Percentiles rank a stretch among this genome's conserved stretches.
Evolutionary conservation across 2,888 invertebrate species (phyloP).

Genomic region (Anticlea derivata): DNA sequence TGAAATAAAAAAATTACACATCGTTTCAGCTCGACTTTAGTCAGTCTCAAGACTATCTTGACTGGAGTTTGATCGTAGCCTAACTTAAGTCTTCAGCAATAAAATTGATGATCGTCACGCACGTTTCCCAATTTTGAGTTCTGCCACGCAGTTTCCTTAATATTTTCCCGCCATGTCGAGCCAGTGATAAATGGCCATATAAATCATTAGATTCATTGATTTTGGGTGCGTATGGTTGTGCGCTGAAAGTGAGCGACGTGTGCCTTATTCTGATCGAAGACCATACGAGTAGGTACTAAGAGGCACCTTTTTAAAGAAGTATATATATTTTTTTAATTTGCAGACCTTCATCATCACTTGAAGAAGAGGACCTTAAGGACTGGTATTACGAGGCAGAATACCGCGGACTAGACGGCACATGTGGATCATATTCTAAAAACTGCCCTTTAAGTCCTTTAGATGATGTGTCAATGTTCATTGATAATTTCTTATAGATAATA

Average conservation of each 20-base stretch:
- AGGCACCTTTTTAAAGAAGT: too few relatives aligned
- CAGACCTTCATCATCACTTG: constrained; percentile 85
- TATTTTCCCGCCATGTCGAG: constrained; percentile 13
- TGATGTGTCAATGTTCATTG: constrained; percentile 70
- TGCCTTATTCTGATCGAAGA: constrained; percentile 5
- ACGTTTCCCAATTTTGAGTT: constrained; percentile 22
- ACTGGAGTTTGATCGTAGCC: too few relatives aligned
- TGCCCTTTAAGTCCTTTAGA: constrained; percentile 84
- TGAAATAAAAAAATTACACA: too few relatives aligned
- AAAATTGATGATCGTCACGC: constrained; percentile 18
- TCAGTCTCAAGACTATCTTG: too few relatives aligned
- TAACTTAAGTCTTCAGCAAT: background rate
- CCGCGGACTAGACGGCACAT: constrained; percentile 74
- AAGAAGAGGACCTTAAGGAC: constrained; percentile 78
- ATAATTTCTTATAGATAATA: constrained; percentile 7
- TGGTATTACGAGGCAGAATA: constrained; percentile 84
- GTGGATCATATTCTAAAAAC: constrained; percentile 70
- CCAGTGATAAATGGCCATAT: constrained; percentile 16
- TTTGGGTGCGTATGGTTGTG: constrained; percentile 13
- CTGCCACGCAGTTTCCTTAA: constrained; percentile 6
- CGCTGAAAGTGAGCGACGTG: background rate
- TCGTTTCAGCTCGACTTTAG: too few relatives aligned
- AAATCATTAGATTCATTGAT: constrained; percentile 24
- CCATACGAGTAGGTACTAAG: too few relatives aligned
- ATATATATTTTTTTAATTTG: constrained; percentile 43